These are phyloP conservation scores for Numenius phaeopus DNA, from an alignment of 2,797 vertebrate species.

Conservation along the genomic window DNA sequence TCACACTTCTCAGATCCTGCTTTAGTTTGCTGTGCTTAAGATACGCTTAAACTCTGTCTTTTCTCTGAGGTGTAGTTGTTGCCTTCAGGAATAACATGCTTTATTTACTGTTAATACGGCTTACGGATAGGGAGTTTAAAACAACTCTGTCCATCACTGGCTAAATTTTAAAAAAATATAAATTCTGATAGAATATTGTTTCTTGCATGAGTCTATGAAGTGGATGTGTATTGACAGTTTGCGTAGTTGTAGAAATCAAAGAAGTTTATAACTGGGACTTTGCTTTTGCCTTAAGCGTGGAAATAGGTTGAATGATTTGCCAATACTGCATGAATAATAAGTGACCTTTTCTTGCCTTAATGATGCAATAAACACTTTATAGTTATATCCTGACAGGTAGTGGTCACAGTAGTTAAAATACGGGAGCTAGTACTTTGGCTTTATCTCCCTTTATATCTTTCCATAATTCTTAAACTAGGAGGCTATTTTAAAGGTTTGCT, in stretches of 20 bases:
- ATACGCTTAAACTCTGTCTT: neutral
- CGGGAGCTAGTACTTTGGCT: neutral
- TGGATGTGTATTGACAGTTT: neutral
- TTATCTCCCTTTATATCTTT: neutral
- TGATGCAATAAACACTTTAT: neutral
- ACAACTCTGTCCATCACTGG: neutral
- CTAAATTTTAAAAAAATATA: neutral
- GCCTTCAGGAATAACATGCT: neutral
- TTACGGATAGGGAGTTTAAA: neutral
- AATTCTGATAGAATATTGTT: neutral
- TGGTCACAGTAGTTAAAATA: neutral
- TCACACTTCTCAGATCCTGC: neutral
- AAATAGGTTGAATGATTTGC: neutral
- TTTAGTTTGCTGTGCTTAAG: neutral
- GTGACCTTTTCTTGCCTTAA: neutral
- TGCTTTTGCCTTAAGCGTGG: neutral
- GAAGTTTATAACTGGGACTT: neutral
- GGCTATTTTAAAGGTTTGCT: neutral
- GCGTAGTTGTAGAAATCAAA: neutral
- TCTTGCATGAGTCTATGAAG: neutral
- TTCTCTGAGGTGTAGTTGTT: neutral
- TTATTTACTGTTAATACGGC: neutral
- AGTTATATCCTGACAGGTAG: neutral
- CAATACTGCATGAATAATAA: neutral
- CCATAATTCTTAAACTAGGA: neutral